Conservation (phyloP, 2,113 vertebrate genomes). For the cat (Felis catus) region DNA sequence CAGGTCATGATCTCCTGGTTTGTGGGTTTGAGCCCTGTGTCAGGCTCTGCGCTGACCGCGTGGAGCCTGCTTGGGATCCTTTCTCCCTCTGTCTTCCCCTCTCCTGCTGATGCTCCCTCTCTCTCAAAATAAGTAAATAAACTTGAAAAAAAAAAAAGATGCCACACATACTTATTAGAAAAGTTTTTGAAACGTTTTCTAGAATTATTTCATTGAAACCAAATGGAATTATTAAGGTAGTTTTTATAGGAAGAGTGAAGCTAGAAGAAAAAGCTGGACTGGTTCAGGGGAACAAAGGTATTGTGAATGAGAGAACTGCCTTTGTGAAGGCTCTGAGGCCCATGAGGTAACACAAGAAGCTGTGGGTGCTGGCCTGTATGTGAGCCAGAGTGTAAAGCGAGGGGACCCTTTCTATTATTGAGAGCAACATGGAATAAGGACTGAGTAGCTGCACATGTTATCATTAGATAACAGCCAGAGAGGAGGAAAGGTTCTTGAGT, state of each 20-base stretch:
- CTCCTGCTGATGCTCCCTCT: too few relatives aligned
- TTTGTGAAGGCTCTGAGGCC: not conserved
- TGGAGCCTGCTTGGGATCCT: too few relatives aligned
- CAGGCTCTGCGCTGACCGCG: too few relatives aligned
- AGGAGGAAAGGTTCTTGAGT: not conserved
- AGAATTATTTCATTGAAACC: not conserved
- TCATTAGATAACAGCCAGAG: not conserved
- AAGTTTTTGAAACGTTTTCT: not conserved
- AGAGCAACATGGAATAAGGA: not conserved
- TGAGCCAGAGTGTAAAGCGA: not conserved
- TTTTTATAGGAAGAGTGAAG: slow-evolving; percentile 6
- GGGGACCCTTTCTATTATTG: not conserved
- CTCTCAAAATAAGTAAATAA: too few relatives aligned
- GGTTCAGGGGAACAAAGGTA: not conserved
- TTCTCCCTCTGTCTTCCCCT: too few relatives aligned
- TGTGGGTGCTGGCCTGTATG: not conserved
- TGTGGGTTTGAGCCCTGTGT: too few relatives aligned
- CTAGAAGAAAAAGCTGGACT: not conserved
- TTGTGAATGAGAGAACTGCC: not conserved
- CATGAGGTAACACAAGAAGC: not conserved
- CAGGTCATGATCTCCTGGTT: too few relatives aligned
- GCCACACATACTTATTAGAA: not conserved
- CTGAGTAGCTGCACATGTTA: not conserved
- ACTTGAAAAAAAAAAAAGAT: not conserved
- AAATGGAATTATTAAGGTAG: not conserved